phyloP scores from a whole-genome alignment of 2,113 vertebrate genomes.

The Entomyzon cyanotis region DNA sequence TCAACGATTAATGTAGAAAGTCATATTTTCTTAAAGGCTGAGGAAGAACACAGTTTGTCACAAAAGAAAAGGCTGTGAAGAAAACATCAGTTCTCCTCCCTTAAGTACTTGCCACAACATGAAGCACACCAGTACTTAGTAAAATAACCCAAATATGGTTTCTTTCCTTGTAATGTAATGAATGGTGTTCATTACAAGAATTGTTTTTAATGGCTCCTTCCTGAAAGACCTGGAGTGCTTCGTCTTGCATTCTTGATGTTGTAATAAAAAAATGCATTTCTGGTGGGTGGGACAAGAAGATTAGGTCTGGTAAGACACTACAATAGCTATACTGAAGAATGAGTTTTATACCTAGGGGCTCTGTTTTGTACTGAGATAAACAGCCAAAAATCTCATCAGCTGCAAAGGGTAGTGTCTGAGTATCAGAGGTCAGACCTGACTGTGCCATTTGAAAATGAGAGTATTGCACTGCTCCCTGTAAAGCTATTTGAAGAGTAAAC shows the following conservation, averaged over 20 bases:
- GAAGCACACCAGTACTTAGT: not conserved
- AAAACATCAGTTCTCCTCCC: not conserved
- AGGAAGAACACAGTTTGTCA: not conserved
- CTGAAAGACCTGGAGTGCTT: not conserved
- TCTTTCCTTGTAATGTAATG: not conserved
- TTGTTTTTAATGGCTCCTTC: not conserved
- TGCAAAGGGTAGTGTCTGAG: not conserved
- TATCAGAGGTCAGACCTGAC: not conserved
- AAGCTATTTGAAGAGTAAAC: not conserved
- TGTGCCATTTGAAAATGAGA: not conserved
- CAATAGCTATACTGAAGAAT: not conserved
- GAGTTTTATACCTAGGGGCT: not conserved
- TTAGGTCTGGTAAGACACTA: not conserved
- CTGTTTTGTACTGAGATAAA: not conserved
- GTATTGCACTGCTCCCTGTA: not conserved
- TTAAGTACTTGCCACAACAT: not conserved
- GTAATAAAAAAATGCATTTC: not conserved
- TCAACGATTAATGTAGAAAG: not conserved
- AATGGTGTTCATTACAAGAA: not conserved
- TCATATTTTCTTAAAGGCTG: not conserved
- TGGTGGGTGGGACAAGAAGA: not conserved
- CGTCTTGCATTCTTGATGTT: accelerated
- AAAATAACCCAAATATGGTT: not conserved
- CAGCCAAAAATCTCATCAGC: not conserved
- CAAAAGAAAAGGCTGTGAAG: not conserved